Evolutionary conservation across 1,140 invertebrate genomes (phyloP), one percentile per base, ranked within the genome.

Genomic region (Araneus ventricosus): DNA sequence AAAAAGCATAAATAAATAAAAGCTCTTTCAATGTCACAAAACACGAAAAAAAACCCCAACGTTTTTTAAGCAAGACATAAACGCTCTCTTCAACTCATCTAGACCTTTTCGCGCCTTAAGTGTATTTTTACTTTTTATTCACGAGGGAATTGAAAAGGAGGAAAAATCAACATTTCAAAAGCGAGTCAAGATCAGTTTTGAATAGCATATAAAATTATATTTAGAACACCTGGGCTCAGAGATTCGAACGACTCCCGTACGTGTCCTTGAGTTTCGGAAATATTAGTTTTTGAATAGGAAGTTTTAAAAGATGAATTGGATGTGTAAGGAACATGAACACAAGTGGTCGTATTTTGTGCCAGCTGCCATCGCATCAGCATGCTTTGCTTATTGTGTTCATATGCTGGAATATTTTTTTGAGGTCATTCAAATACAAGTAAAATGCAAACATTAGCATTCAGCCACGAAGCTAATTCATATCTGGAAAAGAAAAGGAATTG

Each of bases 291-390:
- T 75, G 30, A 75, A 75, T 75, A 75, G 17, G 70, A 75, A 75
- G 70, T 75, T 75, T 75, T 22, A 17, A 63, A 20, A 75, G 70
- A 75, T 75, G 70, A 34, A 75, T 75, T 20, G 70, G 14, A 75
- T 14, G 70, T 34, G 34, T 20, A 75, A 75, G 70, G 1, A 30
- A 67, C 14, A 27, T n/a, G 63, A 67, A 30, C 34, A 75, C 70
- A 75, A 75, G 30, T 75, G 70, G 70, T 75, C 70, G 70, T 75
- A 75, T 75, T 34, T 34, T 34, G 14, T 75, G 30, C 70, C 70
- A 75, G 10, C 70, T 75, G 34, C 30, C 70, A 37, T 75, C 20
- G 10, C 3, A 75, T 75, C 63, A 4, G 20, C 10, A 34, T 67
- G 63, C 1, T 67, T 67, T 37, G 17, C 30, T 75, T 4, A 37